These are phyloP conservation scores for Rotaria macrura DNA, from an alignment of 2,888 invertebrate species.

Conservation along the genomic window DNA sequence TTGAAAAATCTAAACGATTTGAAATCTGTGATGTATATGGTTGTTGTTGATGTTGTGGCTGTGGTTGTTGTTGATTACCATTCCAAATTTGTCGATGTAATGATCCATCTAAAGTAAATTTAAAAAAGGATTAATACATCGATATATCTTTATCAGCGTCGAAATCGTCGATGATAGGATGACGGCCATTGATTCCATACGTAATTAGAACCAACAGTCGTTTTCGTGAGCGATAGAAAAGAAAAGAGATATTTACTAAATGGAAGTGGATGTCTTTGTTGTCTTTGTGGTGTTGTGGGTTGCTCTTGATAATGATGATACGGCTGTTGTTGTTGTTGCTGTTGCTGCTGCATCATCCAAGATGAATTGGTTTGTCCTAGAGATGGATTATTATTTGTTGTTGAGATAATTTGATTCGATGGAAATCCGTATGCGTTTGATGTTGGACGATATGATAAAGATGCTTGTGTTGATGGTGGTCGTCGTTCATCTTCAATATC, in stretches of 20 bases:
- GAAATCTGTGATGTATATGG: not conserved
- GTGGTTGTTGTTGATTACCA: not conserved
- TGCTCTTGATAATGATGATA: not conserved
- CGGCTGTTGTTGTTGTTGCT: not conserved
- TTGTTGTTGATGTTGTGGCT: not conserved
- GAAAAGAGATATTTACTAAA: not conserved
- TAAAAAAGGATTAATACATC: not conserved
- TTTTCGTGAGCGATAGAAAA: no score
- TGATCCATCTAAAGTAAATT: not conserved
- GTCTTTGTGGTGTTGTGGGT: conserved; percentile 13
- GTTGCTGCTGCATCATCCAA: not conserved
- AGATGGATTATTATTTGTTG: not conserved
- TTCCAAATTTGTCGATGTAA: not conserved
- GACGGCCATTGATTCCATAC: no score
- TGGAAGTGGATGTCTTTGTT: not conserved
- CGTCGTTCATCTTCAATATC: conserved; percentile 16
- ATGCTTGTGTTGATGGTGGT: not conserved
- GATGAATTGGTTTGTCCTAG: not conserved
- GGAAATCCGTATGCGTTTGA: not conserved
- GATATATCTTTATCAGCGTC: no score
- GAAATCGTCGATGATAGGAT: no score
- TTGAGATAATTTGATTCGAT: not conserved
- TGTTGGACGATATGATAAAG: not conserved
- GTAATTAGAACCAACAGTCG: no score
- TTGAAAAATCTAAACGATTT: not conserved